A percentile compares a stretch with the other conserved stretches of the same genome.
phyloP scores from a whole-genome alignment of 2,888 invertebrate species.

The Dynastes hyllus region DNA sequence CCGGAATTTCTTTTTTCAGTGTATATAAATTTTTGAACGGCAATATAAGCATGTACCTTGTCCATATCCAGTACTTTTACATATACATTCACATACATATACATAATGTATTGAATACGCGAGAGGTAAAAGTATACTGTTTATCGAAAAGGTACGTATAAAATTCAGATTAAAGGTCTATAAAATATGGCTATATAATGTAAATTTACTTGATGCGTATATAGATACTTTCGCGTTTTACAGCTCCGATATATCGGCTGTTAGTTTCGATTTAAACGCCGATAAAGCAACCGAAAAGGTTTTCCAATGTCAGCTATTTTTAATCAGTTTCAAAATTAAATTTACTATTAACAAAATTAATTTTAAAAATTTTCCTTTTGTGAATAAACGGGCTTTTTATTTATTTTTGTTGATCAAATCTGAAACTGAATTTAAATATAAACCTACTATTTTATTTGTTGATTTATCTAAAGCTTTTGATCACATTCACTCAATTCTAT shows the following conservation, averaged over 20 bases:
- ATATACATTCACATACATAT: slow-evolving; percentile 9
- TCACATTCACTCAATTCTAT: no score
- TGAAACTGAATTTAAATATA: no score
- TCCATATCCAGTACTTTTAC: not conserved
- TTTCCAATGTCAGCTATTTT: not conserved
- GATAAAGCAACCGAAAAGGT: slow-evolving; percentile 11
- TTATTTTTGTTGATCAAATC: no score
- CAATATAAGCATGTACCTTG: no score
- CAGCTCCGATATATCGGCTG: slow-evolving; percentile 25
- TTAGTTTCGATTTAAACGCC: slow-evolving; percentile 17
- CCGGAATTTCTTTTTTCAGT: no score
- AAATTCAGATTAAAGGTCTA: slow-evolving; percentile 48
- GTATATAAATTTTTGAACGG: no score
- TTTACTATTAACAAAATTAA: no score
- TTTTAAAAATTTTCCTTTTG: no score
- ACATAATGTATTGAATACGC: slow-evolving; percentile 15
- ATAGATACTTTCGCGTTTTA: slow-evolving; percentile 35
- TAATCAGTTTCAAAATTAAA: no score
- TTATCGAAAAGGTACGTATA: slow-evolving; percentile 47
- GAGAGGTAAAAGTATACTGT: slow-evolving; percentile 39
- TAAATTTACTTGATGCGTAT: slow-evolving; percentile 35
- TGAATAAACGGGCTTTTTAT: no score
- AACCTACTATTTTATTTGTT: no score
- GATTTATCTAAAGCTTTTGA: no score
- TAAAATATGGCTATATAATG: slow-evolving; percentile 44